phyloP scores from a whole-genome alignment of 2,888 invertebrate species.

The Eupithecia inturbata region DNA sequence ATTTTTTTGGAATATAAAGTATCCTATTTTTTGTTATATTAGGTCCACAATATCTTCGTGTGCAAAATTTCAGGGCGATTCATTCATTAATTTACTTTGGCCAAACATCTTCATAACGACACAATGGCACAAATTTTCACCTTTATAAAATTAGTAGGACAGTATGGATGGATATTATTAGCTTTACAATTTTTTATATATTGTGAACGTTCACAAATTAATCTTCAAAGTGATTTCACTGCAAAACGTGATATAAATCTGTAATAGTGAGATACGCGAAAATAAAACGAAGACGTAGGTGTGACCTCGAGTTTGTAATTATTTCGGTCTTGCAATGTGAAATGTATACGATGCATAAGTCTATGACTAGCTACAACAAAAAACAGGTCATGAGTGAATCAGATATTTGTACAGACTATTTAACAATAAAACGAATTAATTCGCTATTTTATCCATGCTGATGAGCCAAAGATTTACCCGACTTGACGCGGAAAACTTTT shows the following conservation, averaged over 20 bases:
- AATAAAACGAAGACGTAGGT: constrained; percentile 60
- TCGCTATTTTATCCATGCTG: neutral
- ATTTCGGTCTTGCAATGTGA: constrained; percentile 65
- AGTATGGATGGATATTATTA: too few relatives aligned
- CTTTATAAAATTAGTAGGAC: too few relatives aligned
- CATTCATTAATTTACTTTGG: too few relatives aligned
- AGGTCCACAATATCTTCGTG: too few relatives aligned
- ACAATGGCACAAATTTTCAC: too few relatives aligned
- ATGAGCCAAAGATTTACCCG: neutral
- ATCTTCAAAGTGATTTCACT: neutral
- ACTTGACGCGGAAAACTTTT: neutral
- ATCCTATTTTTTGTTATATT: too few relatives aligned
- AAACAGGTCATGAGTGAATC: neutral
- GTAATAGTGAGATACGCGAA: constrained; percentile 42
- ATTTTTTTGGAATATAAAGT: too few relatives aligned
- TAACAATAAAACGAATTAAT: neutral
- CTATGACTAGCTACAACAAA: constrained; percentile 49
- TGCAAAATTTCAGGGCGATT: too few relatives aligned
- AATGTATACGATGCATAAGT: constrained; percentile 47
- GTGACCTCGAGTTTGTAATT: constrained; percentile 75
- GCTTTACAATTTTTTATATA: neutral
- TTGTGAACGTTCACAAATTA: neutral
- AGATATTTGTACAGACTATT: neutral
- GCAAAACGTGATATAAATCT: constrained; percentile 8
- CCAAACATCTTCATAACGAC: too few relatives aligned